Conservation (phyloP, 1,140 invertebrate genomes). For the Thereuonema tuberculata region DNA sequence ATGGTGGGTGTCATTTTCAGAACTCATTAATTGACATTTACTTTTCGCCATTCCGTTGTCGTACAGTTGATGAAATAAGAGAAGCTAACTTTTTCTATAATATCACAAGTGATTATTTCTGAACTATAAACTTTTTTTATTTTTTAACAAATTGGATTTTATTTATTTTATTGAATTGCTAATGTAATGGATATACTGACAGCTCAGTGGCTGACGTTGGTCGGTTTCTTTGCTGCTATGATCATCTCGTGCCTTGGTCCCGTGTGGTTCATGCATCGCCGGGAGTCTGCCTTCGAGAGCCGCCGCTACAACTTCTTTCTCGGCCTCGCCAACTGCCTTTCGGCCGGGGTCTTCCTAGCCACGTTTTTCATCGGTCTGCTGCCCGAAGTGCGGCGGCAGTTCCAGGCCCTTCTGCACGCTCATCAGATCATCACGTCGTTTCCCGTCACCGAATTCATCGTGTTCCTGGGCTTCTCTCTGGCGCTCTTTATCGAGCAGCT, state of each 20-base stretch:
- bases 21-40: no score
- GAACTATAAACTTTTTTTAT: no score
- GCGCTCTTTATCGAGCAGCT: conserved; percentile 23
- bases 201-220: background rate
- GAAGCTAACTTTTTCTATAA: no score
- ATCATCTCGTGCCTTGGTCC: background rate
- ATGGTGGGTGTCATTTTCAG: no score
- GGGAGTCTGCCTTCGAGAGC: background rate
- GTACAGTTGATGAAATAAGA: no score
- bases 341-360: conserved; percentile 31
- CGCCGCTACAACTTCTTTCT: background rate
- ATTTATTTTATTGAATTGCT: no score
- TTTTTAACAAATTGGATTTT: no score
- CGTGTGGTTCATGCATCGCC: background rate
- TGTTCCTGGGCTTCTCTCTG: conserved; percentile 26
- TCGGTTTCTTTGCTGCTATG: background rate
- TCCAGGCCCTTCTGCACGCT: conserved; percentile 15
- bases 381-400: conserved; percentile 27
- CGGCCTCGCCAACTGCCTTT: conserved; percentile 25
- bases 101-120: no score
- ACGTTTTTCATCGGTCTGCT: conserved; percentile 31
- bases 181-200: background rate
- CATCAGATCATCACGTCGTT: conserved; percentile 14
- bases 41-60: no score
- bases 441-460: conserved; percentile 22